Evolutionary conservation across 2,797 vertebrate genomes (phyloP).

Genomic region (Eptatretus atami): DNA sequence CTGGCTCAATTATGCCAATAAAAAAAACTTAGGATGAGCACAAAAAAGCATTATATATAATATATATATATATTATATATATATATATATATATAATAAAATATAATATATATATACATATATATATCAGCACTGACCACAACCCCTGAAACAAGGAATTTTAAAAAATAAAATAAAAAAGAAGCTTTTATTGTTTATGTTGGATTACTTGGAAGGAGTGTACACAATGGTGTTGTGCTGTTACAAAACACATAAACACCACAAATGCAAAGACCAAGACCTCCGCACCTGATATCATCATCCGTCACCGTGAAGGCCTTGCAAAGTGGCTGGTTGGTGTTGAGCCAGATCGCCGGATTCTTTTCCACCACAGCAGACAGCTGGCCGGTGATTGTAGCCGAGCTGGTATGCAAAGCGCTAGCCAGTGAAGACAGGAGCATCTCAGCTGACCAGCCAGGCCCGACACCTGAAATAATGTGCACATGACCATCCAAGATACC

Average conservation of each 20-base stretch:
- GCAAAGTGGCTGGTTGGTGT: conserved; percentile 50
- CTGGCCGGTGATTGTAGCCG: conserved; percentile 46
- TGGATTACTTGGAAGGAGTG: background rate
- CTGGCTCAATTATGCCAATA: too few relatives aligned
- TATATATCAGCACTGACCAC: too few relatives aligned
- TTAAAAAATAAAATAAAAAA: too few relatives aligned
- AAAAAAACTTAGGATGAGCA: too few relatives aligned
- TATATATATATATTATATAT: too few relatives aligned
- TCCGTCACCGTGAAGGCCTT: conserved; percentile 58
- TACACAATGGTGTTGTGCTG: background rate
- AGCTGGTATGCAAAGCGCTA: conserved; percentile 57
- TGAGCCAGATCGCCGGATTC: conserved; percentile 63
- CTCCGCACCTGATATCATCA: conserved; percentile 43
- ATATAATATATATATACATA: too few relatives aligned
- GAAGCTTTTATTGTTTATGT: too few relatives aligned
- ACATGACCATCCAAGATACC: too few relatives aligned
- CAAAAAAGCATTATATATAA: too few relatives aligned
- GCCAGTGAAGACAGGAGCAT: conserved; percentile 50
- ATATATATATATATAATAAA: too few relatives aligned
- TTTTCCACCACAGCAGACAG: conserved; percentile 46
- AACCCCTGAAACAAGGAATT: too few relatives aligned
- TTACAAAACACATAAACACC: background rate
- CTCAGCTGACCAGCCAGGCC: conserved; percentile 35
- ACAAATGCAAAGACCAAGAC: too few relatives aligned
- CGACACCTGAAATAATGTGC: conserved; percentile 22